Conservation (phyloP, 2,888 invertebrate genomes). For the Drosophila robusta region DNA sequence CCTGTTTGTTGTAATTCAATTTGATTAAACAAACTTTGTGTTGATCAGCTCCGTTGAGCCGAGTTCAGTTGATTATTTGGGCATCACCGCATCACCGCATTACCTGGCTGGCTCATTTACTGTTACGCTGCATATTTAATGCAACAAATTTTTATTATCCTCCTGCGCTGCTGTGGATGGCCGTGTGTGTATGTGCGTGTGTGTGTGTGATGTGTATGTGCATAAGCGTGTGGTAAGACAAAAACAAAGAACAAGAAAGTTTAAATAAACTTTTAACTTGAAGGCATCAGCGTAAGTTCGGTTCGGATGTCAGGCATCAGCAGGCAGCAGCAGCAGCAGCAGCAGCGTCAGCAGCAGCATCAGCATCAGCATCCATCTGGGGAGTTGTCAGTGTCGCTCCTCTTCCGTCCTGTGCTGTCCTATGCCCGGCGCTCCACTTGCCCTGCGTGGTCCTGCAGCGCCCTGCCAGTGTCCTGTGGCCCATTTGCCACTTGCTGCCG, state of each 20-base stretch:
- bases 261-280: conserved; percentile 76
- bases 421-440: conserved; percentile 26
- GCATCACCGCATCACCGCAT: conserved; percentile 25
- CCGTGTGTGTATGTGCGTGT: conserved; percentile 10
- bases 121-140: conserved; percentile 75
- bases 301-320: conserved; percentile 74
- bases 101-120: conserved; percentile 65
- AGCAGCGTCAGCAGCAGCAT: conserved; percentile 3
- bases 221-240: conserved; percentile 19
- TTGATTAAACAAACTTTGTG: conserved; percentile 73
- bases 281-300: conserved; percentile 71
- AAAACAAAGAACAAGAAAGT: conserved; percentile 65
- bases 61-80: conserved; percentile 48
- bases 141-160: conserved; percentile 70
- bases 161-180: conserved; percentile 19
- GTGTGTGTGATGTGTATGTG: conserved; percentile 1
- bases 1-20: conserved; percentile 72
- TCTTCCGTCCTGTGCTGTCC: conserved; percentile 25
- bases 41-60: conserved; percentile 48
- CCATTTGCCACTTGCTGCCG: conserved; percentile 73
- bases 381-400: conserved; percentile 72
- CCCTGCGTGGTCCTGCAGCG: conserved; percentile 30
- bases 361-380: conserved; percentile 60
- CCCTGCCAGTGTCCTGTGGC: conserved; percentile 64
- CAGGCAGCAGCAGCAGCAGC: conserved; percentile 25